phyloP scores from a whole-genome alignment of 1,140 invertebrate species.

The Atopsyche davidsoni region DNA sequence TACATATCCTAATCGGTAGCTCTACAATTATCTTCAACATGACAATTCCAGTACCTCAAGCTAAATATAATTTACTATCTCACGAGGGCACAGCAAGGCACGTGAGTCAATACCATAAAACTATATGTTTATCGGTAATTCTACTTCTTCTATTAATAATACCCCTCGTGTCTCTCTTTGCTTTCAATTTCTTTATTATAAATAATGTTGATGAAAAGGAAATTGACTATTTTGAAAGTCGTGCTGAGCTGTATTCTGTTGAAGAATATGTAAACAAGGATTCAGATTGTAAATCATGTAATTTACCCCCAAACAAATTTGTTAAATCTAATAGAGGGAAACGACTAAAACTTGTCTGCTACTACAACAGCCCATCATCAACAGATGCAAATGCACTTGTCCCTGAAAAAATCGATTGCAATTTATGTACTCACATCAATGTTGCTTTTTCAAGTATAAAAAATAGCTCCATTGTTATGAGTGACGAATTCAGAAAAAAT shows the following conservation, averaged over 20 bases:
- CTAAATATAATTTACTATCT: constrained; percentile 14
- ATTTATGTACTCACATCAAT: constrained; percentile 78
- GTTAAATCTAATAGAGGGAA: not conserved
- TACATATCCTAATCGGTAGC: too few relatives aligned
- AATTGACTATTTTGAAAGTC: not conserved
- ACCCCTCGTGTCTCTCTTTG: constrained; percentile 11
- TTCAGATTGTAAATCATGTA: constrained; percentile 8
- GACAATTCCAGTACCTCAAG: constrained; percentile 12
- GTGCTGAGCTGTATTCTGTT: constrained; percentile 15
- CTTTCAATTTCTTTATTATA: constrained; percentile 8
- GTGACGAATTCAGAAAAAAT: constrained; percentile 37
- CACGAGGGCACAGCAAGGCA: constrained; percentile 1
- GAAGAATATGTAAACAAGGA: constrained; percentile 14
- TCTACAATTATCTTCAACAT: constrained; percentile 5
- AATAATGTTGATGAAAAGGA: not conserved
- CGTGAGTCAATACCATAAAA: not conserved
- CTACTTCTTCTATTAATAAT: constrained; percentile 14
- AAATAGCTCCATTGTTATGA: constrained; percentile 55
- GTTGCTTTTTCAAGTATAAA: constrained; percentile 62
- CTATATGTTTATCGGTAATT: constrained; percentile 3
- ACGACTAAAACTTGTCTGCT: constrained; percentile 52
- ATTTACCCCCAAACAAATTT: not conserved
- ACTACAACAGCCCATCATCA: constrained; percentile 53
- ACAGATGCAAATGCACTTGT: constrained; percentile 39
- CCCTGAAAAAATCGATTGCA: constrained; percentile 55